A percentile compares a stretch with the other conserved stretches of the same genome.
phyloP scores from a whole-genome alignment of 1,140 invertebrate genomes.

The Aphelenchoides fujianensis region DNA sequence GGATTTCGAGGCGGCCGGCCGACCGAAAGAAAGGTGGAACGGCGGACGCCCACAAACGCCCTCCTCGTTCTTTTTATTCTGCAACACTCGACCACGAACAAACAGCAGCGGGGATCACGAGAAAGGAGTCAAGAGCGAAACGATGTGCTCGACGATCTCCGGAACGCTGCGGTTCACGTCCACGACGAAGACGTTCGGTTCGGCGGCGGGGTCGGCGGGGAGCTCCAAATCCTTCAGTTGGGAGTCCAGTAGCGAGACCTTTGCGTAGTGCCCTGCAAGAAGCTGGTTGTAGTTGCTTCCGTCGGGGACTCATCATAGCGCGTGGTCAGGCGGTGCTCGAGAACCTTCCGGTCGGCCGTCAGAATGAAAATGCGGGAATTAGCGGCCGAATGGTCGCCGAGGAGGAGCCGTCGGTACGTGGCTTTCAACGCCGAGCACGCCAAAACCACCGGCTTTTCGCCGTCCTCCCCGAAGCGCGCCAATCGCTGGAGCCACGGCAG shows the following conservation, averaged over 20 bases:
- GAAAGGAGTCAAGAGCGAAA: neutral
- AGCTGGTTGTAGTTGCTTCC: no score
- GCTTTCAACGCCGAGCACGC: constrained; percentile 1
- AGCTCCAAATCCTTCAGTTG: neutral
- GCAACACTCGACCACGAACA: no score
- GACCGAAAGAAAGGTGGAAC: no score
- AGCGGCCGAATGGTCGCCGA: neutral
- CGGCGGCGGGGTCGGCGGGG: neutral
- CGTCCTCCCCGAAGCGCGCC: neutral
- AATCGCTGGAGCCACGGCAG: neutral
- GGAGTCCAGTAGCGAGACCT: neutral
- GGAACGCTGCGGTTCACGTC: neutral
- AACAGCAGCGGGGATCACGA: no score
- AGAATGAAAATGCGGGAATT: neutral
- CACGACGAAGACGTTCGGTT: neutral
- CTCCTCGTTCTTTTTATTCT: no score
- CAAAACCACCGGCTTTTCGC: constrained; percentile 2
- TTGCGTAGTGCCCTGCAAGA: constrained; percentile 15
- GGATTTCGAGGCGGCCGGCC: no score
- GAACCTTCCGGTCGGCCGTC: neutral
- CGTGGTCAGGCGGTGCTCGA: neutral
- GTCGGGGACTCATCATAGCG: no score
- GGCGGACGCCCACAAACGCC: no score
- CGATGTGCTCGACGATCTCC: neutral
- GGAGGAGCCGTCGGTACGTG: neutral